A percentile compares a stretch with the other conserved stretches of the same genome.
Evolutionary conservation across 1,140 invertebrate species (phyloP).

Genomic region (Zaprionus lachaisei): DNA sequence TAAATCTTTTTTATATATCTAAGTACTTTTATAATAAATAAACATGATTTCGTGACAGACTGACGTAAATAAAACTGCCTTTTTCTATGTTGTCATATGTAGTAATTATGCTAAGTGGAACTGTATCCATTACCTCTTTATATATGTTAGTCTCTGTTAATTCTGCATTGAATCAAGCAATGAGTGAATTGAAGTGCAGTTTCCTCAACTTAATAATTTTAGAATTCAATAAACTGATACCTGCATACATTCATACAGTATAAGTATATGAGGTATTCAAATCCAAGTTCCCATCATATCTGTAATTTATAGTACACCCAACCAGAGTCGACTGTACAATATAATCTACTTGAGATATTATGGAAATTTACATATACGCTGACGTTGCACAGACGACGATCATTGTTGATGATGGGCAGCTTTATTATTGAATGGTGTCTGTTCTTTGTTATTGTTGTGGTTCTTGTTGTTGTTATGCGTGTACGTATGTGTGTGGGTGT

Average conservation of each 20-base stretch:
- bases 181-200: background rate
- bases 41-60: too few relatives aligned
- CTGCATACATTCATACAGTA: too few relatives aligned
- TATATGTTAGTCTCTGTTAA: too few relatives aligned
- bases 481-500: slow-evolving; percentile 35
- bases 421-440: slow-evolving; percentile 19
- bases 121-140: too few relatives aligned
- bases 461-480: slow-evolving; percentile 44
- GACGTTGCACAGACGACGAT: slow-evolving; percentile 2
- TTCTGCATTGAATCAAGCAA: too few relatives aligned
- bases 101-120: too few relatives aligned
- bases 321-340: background rate
- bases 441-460: slow-evolving; percentile 19
- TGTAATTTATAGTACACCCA: background rate
- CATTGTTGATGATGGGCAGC: background rate
- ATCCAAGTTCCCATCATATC: background rate
- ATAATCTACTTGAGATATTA: background rate
- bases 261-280: background rate
- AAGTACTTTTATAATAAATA: too few relatives aligned
- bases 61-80: too few relatives aligned
- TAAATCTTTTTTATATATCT: too few relatives aligned
- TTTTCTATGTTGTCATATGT: too few relatives aligned
- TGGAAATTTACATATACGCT: background rate
- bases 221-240: background rate
- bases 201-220: background rate